A percentile compares a stretch with the other conserved stretches of the same genome.
Evolutionary conservation across 2,113 vertebrate species (phyloP).

Genomic region (Zosterops japonicus): DNA sequence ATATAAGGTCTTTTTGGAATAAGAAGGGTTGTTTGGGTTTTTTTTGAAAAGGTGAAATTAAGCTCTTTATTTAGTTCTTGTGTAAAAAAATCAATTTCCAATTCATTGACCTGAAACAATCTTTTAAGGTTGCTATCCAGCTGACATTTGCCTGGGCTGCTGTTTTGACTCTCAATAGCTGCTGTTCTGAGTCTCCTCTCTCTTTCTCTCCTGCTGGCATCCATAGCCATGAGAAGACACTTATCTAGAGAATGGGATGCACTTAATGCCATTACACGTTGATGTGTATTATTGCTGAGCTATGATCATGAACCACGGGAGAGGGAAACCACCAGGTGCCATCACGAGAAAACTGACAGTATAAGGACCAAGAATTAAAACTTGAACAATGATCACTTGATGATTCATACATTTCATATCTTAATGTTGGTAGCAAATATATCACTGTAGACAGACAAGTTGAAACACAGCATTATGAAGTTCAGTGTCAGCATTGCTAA

Average conservation of each 20-base stretch:
- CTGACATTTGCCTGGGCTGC: neutral
- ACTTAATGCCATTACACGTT: neutral
- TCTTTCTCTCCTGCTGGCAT: neutral
- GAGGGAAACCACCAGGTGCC: neutral
- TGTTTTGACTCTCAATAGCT: neutral
- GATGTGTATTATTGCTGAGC: neutral
- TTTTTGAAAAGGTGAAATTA: neutral
- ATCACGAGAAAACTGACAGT: neutral
- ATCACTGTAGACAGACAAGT: neutral
- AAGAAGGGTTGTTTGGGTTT: neutral
- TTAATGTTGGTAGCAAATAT: neutral
- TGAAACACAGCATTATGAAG: neutral
- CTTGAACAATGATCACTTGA: neutral
- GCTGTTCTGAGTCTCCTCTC: neutral
- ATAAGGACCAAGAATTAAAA: neutral
- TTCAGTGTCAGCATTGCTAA: neutral
- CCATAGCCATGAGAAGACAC: neutral
- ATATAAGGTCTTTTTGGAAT: neutral
- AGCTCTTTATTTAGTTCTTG: neutral
- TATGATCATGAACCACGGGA: fast-evolving
- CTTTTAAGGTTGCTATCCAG: neutral
- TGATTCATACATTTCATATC: neutral
- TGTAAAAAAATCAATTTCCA: neutral
- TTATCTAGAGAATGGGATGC: neutral
- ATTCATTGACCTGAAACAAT: neutral